A percentile compares a stretch with the other conserved stretches of the same genome.
phyloP scores from a whole-genome alignment of 2,888 invertebrate genomes.

The Drosophila emarginata region DNA sequence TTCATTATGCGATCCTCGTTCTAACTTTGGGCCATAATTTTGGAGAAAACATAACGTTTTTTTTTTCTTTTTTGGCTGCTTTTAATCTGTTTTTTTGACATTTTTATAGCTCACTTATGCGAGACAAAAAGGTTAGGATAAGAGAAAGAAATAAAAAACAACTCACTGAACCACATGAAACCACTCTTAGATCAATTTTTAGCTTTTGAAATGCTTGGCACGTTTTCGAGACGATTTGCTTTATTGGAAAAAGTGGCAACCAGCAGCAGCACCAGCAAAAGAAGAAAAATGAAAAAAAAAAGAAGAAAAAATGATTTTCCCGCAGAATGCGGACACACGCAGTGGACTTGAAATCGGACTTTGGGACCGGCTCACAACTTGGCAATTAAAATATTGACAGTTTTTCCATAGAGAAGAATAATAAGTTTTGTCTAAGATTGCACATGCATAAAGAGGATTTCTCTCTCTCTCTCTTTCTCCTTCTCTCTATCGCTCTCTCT shows the following conservation, averaged over 20 bases:
- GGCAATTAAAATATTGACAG: slow-evolving; percentile 77
- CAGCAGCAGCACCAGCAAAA: slow-evolving; percentile 27
- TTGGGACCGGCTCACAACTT: slow-evolving; percentile 55
- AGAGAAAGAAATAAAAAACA: slow-evolving; percentile 22
- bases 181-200: slow-evolving; percentile 43
- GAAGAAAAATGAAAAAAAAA: slow-evolving; percentile 25
- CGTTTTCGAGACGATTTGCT: slow-evolving; percentile 70
- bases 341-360: slow-evolving; percentile 52
- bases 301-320: slow-evolving; percentile 56
- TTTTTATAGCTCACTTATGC: slow-evolving; percentile 72
- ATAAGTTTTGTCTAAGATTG: slow-evolving; percentile 63
- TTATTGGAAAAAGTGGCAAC: slow-evolving; percentile 75
- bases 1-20: slow-evolving; percentile 61
- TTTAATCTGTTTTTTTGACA: slow-evolving; percentile 63
- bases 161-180: slow-evolving; percentile 49
- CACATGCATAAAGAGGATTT: slow-evolving; percentile 41
- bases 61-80: slow-evolving; percentile 2
- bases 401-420: slow-evolving; percentile 70
- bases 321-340: slow-evolving; percentile 77
- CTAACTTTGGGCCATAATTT: slow-evolving; percentile 64
- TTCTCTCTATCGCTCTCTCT: neutral
- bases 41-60: slow-evolving; percentile 38
- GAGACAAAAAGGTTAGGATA: slow-evolving; percentile 55
- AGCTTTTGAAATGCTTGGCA: slow-evolving; percentile 68
- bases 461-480: neutral